Evolutionary conservation across 2,888 invertebrate species (phyloP), one percentile per base, ranked within the genome.

Genomic region (Stegophylla sp.): DNA sequence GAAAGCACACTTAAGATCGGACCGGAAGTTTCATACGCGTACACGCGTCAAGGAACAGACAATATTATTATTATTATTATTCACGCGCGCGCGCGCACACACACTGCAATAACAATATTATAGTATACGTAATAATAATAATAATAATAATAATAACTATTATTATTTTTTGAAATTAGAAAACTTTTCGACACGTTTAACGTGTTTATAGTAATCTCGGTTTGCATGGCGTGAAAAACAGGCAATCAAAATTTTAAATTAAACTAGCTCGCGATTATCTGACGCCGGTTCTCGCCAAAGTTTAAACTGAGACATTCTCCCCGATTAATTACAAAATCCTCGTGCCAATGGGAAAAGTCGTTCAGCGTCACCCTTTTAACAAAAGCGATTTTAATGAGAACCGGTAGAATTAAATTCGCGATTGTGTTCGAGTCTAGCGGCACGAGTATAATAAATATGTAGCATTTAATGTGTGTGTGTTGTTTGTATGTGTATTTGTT

Each of bases 161-260:
- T 45, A 26, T 66, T 67, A 48, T 69, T 51, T 69, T 51, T 26
- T 0, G 48, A 69, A 69, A 69, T 69, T 51, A 28, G 48, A 69
- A 69, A 69, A 69, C 48, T 69, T 69, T 51, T 12, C 10, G 10
- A 61, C 13, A 23, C 15, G 15, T 13, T 48, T 5, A 26, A 67
- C n/a, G 66, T 10, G 45, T 48, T 69, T 28, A 69, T n/a, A 7
- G 4, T 12, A 69, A 69, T n/a, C 28, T n/a, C 10, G 10, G 51
- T 56, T 23, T 13, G 20, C 17, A 26, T 23, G 43, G 3, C 15
- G 20, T 48, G 28, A 17, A 48, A 63, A 48, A 63, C 48, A 74
- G 34, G 4, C 20, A 34, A 48, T 74, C 20, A 61, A 63, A 63
- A 74, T 63, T 63, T 63, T 28, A 28, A 26, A 20, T 61, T 73